Percentiles rank a stretch among this genome's conserved stretches.
phyloP scores from a whole-genome alignment of 1,140 invertebrate species.

The Micrasema longulum region DNA sequence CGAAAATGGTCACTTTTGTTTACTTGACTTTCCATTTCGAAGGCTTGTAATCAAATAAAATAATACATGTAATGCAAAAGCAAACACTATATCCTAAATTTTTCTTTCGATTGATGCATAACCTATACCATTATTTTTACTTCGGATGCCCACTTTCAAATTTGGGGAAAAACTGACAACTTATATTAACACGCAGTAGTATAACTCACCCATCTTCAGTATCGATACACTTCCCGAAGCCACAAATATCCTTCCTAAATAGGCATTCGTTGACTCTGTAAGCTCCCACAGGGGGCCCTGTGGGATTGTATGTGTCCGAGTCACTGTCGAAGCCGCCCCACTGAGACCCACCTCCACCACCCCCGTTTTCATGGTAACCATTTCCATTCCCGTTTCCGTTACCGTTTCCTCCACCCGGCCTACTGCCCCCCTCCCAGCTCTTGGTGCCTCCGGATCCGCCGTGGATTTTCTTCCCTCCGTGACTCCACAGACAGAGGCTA shows the following conservation, averaged over 20 bases:
- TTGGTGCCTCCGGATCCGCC: conserved; percentile 55
- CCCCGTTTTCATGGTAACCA: conserved; percentile 7
- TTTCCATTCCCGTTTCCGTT: conserved; percentile 48
- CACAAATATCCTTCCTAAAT: conserved; percentile 80
- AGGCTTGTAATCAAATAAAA: no score
- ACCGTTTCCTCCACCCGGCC: conserved; percentile 2
- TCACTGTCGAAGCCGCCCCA: conserved; percentile 29
- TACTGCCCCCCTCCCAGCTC: conserved; percentile 46
- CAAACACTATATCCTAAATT: no score
- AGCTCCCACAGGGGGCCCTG: conserved; percentile 56
- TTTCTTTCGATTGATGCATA: no score
- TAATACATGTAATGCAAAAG: no score
- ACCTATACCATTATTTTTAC: no score
- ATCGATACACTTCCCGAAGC: conserved; percentile 81
- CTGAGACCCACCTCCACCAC: no score
- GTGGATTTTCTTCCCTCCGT: conserved; percentile 21
- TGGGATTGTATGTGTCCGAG: conserved; percentile 23
- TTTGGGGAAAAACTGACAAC: no score
- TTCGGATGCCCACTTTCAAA: no score
- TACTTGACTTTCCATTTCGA: no score
- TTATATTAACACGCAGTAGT: no score
- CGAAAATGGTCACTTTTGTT: no score
- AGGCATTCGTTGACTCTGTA: conserved; percentile 79
- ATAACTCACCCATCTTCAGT: conserved; percentile 76
- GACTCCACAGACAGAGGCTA: conserved; percentile 50